Evolutionary conservation across 2,797 vertebrate species (phyloP).

Genomic region (Phyllotis vaccarum): DNA sequence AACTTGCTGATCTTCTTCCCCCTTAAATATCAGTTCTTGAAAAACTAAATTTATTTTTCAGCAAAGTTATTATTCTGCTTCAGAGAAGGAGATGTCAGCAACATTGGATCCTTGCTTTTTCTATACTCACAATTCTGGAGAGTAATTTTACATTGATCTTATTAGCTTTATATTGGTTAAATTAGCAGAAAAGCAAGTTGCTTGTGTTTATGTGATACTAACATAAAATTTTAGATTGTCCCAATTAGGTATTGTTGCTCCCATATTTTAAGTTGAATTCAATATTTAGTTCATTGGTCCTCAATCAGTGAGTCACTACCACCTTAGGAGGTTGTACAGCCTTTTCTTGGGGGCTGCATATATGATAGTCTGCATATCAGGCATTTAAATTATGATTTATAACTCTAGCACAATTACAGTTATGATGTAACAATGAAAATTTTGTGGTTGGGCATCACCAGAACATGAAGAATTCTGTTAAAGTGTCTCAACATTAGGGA

Average conservation of each 20-base stretch:
- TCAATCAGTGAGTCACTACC: background rate
- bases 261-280: conserved; percentile 24
- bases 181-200: conserved; percentile 15
- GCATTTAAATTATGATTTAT: background rate
- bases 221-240: background rate
- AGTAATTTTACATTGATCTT: conserved; percentile 7
- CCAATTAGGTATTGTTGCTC: background rate
- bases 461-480: background rate
- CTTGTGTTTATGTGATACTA: background rate
- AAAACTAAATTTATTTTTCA: conserved; percentile 36
- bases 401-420: background rate
- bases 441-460: background rate
- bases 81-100: background rate
- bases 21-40: conserved; percentile 7
- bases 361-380: background rate
- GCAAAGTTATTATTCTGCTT: background rate
- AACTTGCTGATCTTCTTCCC: background rate
- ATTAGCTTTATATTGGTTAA: conserved; percentile 16
- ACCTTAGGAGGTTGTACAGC: background rate
- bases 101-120: background rate
- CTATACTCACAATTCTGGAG: background rate
- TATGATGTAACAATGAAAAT: background rate
- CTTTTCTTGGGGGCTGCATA: background rate
- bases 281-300: background rate
- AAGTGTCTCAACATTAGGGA: background rate